Evolutionary conservation across 2,888 invertebrate species (phyloP), one percentile per base, ranked within the genome.

Genomic region (Crocallis elinguaria): DNA sequence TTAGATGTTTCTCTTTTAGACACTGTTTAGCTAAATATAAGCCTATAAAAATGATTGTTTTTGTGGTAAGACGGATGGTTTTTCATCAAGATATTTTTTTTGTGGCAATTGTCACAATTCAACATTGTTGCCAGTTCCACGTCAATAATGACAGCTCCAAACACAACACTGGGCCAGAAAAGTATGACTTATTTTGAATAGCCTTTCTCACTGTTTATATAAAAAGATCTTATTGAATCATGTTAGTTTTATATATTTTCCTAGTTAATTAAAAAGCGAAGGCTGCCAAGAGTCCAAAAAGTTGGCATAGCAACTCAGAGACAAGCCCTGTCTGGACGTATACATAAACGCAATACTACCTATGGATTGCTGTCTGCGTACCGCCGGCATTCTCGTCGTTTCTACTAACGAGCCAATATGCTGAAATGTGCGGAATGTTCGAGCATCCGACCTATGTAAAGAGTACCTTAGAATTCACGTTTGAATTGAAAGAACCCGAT

Each of bases 361-460:
- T 27, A 33, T 35, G 29, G 45, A 39, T 44, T 45, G 45, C 39
- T 19, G 33, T 19, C 12, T 12, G 13, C 19, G 36, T 25, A 16
- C 36, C 5, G 12, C 16, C 41, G 12, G 37, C 73, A 77, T 76
- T 75, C 73, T 67, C 64, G 57, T 64, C 62, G 57, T 56, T 64
- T 60, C 71, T 65, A 73, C 80, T 84, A 80, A 84, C 77, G 75
- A 84, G 75, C 73, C 84, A 81, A 84, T 86, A 82, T 81, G 75
- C 75, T 77, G 78, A 82, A 77, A 75, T 66, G 67, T 66, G 58
- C 66, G 57, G 56, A 49, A 57, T 65, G 57, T 60, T 60, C 52
- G 53, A 53, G 36, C 50, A 30, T 44, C 51, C 41, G 19, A 44
- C 35, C 32, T 49, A 29, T 27, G 33, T 46, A 46, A 35, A 14